These are phyloP conservation scores for Desmodus rotundus DNA, from an alignment of 2,113 vertebrate genomes.

Conservation along the genomic window DNA sequence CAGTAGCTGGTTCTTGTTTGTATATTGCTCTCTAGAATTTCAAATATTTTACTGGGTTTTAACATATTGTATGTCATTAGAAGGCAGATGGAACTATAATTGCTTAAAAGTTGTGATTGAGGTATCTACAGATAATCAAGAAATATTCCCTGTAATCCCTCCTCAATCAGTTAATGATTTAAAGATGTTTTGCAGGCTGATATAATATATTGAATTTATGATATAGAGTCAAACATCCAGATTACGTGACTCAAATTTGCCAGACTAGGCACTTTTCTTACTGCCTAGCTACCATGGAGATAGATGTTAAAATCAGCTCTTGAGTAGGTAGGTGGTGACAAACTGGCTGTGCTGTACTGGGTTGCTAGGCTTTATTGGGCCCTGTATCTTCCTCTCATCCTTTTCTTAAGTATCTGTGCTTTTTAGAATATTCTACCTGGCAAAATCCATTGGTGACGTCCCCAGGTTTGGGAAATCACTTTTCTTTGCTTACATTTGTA, in stretches of 20 bases:
- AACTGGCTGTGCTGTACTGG: neutral
- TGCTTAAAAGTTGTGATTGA: slow-evolving; percentile 22
- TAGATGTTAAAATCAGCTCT: neutral
- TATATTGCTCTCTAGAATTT: slow-evolving; percentile 42
- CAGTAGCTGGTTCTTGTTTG: slow-evolving; percentile 38
- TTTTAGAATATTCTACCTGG: neutral
- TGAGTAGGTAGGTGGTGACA: neutral
- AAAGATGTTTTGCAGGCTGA: neutral
- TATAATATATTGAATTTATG: neutral
- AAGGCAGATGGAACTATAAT: slow-evolving; percentile 1
- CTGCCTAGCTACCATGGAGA: neutral
- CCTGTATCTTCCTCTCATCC: neutral
- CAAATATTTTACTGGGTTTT: slow-evolving; percentile 29
- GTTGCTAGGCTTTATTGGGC: neutral
- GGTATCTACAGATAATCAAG: neutral
- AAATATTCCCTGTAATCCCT: neutral
- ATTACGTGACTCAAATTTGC: neutral
- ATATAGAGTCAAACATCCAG: neutral
- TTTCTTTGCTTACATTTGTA: neutral
- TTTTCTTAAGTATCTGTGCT: neutral
- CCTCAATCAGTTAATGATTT: neutral
- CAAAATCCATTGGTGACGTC: neutral
- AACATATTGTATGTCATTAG: neutral
- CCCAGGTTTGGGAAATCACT: neutral
- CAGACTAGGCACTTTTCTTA: neutral